Evolutionary conservation across 2,888 invertebrate species (phyloP).

Genomic region (Drosophila lutescens): DNA sequence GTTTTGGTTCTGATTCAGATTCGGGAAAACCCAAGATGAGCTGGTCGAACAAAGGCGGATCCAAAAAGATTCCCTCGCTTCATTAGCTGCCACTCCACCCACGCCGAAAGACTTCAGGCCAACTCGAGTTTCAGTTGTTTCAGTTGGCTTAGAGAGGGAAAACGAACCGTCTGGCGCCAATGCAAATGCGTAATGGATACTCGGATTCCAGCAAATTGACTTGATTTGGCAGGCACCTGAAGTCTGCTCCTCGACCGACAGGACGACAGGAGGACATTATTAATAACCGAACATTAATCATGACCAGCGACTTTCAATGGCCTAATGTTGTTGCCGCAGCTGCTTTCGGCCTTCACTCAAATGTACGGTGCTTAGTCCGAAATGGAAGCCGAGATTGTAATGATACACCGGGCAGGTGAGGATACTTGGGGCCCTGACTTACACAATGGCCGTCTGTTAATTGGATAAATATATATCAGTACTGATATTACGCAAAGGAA

Average conservation of each 20-base stretch:
- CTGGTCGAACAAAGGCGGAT: slow-evolving; percentile 11
- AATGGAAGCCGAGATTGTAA: slow-evolving; percentile 64
- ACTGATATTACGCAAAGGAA: background rate
- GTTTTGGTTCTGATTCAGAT: background rate
- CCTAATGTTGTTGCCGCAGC: slow-evolving; percentile 47
- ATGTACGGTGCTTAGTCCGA: slow-evolving; percentile 64
- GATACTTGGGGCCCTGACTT: slow-evolving; percentile 22
- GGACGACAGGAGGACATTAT: slow-evolving; percentile 48
- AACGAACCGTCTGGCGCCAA: slow-evolving; percentile 29
- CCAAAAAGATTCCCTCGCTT: slow-evolving; percentile 43
- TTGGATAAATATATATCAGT: slow-evolving; percentile 9
- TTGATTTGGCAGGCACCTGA: slow-evolving; percentile 65
- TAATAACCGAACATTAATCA: slow-evolving; percentile 73
- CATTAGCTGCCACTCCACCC: slow-evolving; percentile 52
- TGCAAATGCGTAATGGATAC: slow-evolving; percentile 76
- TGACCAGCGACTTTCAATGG: slow-evolving; percentile 38
- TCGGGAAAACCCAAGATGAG: slow-evolving; percentile 25
- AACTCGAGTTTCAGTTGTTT: slow-evolving; percentile 29
- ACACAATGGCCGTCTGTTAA: slow-evolving; percentile 24
- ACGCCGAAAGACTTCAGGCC: background rate
- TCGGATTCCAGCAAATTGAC: slow-evolving; percentile 65
- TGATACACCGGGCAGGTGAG: slow-evolving; percentile 41
- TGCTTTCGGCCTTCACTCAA: slow-evolving; percentile 57
- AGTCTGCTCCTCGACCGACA: slow-evolving; percentile 29
- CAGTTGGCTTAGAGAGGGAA: background rate